A percentile compares a stretch with the other conserved stretches of the same genome.
These are phyloP conservation scores for Triops longicaudatus DNA, from an alignment of 1,140 invertebrate genomes.

Conservation along the genomic window DNA sequence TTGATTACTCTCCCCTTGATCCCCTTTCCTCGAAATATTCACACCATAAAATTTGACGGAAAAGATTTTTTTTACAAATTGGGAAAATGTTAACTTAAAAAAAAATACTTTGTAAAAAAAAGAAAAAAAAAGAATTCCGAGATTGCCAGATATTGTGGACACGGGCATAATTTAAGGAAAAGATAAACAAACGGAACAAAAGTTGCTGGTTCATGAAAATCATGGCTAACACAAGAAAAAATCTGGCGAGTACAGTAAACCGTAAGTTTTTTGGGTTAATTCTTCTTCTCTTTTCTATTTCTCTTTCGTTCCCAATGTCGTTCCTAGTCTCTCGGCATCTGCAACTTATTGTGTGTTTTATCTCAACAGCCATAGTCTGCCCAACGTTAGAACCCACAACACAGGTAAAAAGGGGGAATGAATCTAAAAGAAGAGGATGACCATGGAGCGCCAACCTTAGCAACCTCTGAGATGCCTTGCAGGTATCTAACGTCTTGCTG, in stretches of 20 bases:
- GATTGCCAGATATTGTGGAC: not conserved
- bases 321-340: not conserved
- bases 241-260: not conserved
- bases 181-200: not conserved
- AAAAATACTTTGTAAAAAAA: not conserved
- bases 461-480: not conserved
- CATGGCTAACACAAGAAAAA: not conserved
- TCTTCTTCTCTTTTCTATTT: not conserved
- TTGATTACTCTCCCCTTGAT: not conserved
- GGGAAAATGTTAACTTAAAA: not conserved
- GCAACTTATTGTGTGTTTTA: slow-evolving; percentile 15
- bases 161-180: not conserved
- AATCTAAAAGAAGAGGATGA: slow-evolving; percentile 3
- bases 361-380: slow-evolving; percentile 10
- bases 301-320: not conserved
- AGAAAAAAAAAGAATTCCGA: no score
- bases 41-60: not conserved
- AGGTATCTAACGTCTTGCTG: not conserved
- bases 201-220: slow-evolving; percentile 6
- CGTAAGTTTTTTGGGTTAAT: not conserved
- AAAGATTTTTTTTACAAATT: not conserved
- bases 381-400: not conserved
- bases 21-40: not conserved
- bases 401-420: not conserved
- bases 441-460: slow-evolving; percentile 1